These are phyloP conservation scores for Eulacestoma nigropectus DNA, from an alignment of 2,113 vertebrate species.

Conservation along the genomic window DNA sequence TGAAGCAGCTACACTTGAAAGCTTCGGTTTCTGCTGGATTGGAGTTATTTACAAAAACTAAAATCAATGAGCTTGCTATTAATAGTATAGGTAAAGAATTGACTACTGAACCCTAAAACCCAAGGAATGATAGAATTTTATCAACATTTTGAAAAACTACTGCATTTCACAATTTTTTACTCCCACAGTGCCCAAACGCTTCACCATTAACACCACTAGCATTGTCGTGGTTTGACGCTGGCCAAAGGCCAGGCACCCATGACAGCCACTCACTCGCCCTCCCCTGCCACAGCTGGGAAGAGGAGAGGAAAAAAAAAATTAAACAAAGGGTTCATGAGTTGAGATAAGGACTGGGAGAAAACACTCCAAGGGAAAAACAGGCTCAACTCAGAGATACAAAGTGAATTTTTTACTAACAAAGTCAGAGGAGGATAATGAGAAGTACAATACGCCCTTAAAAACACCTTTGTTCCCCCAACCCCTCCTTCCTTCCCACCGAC, in stretches of 20 bases:
- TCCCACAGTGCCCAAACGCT: background rate
- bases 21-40: background rate
- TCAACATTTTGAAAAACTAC: background rate
- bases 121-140: background rate
- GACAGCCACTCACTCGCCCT: accelerated
- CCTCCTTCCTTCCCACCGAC: background rate
- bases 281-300: background rate
- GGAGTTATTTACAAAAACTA: background rate
- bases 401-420: background rate
- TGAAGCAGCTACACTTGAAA: background rate
- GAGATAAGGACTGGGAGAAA: background rate
- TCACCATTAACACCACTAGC: background rate
- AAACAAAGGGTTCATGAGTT: background rate
- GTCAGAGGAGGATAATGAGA: background rate
- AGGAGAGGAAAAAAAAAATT: background rate
- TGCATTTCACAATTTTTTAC: background rate
- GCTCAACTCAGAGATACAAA: background rate
- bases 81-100: background rate
- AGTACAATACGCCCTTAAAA: background rate
- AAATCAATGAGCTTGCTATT: background rate
- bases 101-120: background rate
- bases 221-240: background rate
- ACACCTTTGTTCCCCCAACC: background rate
- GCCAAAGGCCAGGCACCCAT: background rate
- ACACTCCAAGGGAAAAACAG: background rate